Conservation (phyloP, 2,888 invertebrate species). For the Apamea monoglypha region DNA sequence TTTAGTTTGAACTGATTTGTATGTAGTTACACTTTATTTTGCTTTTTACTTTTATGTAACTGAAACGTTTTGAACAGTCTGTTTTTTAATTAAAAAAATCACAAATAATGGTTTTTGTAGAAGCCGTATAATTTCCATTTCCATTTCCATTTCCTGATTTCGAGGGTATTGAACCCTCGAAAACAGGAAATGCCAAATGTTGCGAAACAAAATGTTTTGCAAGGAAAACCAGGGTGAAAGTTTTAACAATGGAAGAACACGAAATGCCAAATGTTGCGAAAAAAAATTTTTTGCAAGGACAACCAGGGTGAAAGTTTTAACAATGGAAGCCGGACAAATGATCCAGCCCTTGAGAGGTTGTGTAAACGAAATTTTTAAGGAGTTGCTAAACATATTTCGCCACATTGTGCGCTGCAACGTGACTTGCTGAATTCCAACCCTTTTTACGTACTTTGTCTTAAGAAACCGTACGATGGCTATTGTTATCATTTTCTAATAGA, state of each 20-base stretch:
- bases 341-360: neutral
- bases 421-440: neutral
- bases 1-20: slow-evolving; percentile 24
- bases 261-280: neutral
- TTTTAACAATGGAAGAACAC: slow-evolving; percentile 5
- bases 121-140: neutral
- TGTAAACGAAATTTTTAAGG: neutral
- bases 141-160: too few species aligned
- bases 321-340: neutral
- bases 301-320: slow-evolving; percentile 14
- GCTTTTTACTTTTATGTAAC: neutral
- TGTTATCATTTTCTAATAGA: too few species aligned
- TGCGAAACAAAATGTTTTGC: neutral
- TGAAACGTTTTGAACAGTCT: neutral
- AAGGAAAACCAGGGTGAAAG: slow-evolving; percentile 3
- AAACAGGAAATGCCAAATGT: neutral
- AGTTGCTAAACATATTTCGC: neutral
- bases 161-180: too few species aligned
- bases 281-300: neutral
- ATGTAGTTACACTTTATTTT: neutral
- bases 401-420: neutral
- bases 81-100: neutral
- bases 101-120: neutral
- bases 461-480: neutral
- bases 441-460: slow-evolving; percentile 1